These are phyloP conservation scores for Diadema setosum DNA, from an alignment of 35 echinoderm and acorn worm genomes.

Conservation along the genomic window DNA sequence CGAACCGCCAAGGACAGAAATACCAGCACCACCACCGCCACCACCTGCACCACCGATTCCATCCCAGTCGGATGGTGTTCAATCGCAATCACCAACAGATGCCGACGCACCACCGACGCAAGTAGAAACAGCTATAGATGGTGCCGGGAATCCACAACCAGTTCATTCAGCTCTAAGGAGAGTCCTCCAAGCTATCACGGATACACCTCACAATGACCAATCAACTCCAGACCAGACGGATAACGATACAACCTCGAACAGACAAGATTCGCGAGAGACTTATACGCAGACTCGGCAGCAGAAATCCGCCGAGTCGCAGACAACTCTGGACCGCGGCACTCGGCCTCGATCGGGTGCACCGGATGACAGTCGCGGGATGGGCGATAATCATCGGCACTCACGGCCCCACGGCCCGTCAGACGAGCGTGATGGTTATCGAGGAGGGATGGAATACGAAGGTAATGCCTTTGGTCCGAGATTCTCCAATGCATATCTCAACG, in stretches of 20 bases:
- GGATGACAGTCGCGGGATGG: neutral
- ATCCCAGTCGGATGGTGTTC: neutral
- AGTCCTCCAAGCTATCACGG: neutral
- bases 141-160: neutral
- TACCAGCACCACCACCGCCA: neutral
- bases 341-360: neutral
- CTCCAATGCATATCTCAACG: no score
- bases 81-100: neutral
- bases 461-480: no score
- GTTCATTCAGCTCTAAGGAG: neutral
- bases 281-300: neutral
- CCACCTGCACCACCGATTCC: neutral
- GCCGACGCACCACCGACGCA: neutral
- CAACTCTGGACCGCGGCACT: neutral
- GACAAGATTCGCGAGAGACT: neutral
- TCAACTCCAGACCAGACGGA: no score
- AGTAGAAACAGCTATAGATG: neutral
- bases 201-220: constrained; percentile 14
- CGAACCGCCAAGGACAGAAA: neutral
- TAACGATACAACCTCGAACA: no score
- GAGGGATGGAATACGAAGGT: no score
- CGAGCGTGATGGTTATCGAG: no score
- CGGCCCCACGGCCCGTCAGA: no score
- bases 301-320: neutral
- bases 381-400: neutral